Base-by-base conservation (phyloP, 2,888 invertebrate species). In the Calameuta idolon region DNA sequence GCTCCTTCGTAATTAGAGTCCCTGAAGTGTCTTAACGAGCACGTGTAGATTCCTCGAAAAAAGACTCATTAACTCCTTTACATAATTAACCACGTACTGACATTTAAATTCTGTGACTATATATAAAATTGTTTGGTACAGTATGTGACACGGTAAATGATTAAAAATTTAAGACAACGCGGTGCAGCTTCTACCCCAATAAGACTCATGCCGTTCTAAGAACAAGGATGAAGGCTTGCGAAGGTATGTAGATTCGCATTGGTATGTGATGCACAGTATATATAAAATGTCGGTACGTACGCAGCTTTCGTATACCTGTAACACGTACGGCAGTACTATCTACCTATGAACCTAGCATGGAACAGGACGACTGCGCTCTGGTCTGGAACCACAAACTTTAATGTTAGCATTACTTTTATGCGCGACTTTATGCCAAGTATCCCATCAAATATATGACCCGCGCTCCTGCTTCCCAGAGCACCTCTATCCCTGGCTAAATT, bases 351-450 rank as follows among this genome's bases (percentile, higher is more conserved):
- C 37, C 34, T 73, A 76, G 79, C 69, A 69, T 79, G 79, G 23
- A 55, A 77, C 80, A 71, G 78, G 75, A 82, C 81, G 86, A 83
- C 84, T 84, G 87, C 84, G 87, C 85, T 86, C 88, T 88, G 88
- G 85, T 90, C 90, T 91, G 89, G 89, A 90, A 91, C 91, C 90
- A 86, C 91, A 91, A 91, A 91, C 90, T 91, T 91, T 91, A 90
- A 91, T 91, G 91, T 89, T 87, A 87, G 89, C 90, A 91, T 91
- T 91, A 91, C 90, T 91, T 91, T 91, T 90, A 91, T 91, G 90
- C 90, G 88, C 88, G 89, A 91, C 90, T 91, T 91, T 91, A 91
- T 91, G 90, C 90, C 90, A 91, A 91, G 91, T 90, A 91, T 91
- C 89, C 90, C 90, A 90, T 89, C 90, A 90, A 90, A 91, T 90